Conservation (phyloP, 2,113 vertebrate species). For the Oncorhynchus tshawytscha region DNA sequence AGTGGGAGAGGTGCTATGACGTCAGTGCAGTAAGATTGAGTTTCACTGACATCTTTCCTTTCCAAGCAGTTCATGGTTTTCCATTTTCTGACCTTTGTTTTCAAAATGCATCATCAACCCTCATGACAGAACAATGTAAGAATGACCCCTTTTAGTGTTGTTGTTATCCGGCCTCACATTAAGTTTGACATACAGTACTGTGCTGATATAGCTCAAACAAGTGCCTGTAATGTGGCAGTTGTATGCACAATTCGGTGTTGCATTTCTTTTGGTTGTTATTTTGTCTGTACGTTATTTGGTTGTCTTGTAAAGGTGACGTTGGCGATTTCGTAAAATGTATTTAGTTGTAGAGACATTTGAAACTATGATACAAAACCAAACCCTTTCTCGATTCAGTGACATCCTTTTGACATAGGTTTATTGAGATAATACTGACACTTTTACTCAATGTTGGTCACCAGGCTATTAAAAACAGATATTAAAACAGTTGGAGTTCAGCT, state of each 20-base stretch:
- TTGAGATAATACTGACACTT: slow-evolving; percentile 81
- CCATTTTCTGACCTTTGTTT: no score
- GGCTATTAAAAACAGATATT: slow-evolving; percentile 73
- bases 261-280: not conserved
- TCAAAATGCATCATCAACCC: no score
- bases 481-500: slow-evolving; percentile 64
- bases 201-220: no score
- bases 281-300: not conserved
- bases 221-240: no score
- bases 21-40: no score
- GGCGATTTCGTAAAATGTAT: not conserved
- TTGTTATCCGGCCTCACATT: no score
- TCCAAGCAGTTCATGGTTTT: no score
- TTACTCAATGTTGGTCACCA: slow-evolving; percentile 70
- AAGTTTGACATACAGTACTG: no score
- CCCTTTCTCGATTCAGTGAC: slow-evolving; percentile 23
- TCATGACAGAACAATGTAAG: no score
- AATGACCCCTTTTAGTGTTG: no score
- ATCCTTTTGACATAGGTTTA: slow-evolving; percentile 75
- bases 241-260: not conserved
- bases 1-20: not conserved
- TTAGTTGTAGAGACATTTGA: not conserved
- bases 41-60: no score
- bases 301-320: not conserved
- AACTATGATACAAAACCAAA: slow-evolving; percentile 22